Percentiles rank a stretch among this genome's conserved stretches.
phyloP scores from a whole-genome alignment of 1,140 invertebrate species.

The Heterodera schachtii region DNA sequence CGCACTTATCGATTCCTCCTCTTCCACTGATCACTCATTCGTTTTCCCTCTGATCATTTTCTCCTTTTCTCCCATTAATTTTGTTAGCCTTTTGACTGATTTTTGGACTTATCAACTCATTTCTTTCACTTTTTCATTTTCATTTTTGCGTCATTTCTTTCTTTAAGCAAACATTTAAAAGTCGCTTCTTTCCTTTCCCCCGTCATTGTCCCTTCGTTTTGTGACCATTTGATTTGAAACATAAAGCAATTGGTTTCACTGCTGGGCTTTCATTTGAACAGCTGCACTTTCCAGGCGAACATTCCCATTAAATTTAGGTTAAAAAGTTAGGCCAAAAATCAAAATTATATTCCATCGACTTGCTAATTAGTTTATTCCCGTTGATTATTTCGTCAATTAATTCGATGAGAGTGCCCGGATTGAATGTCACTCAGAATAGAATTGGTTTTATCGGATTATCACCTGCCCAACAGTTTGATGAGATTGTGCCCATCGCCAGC shows the following conservation, averaged over 20 bases:
- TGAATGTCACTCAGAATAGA: not conserved
- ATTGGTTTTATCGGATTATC: not conserved
- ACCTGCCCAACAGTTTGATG: not conserved
- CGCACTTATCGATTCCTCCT: no score
- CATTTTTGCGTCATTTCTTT: not conserved
- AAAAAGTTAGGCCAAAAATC: not conserved
- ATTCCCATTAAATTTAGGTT: not conserved
- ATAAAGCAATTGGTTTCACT: not conserved
- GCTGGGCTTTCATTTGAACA: not conserved
- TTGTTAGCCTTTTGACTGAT: no score
- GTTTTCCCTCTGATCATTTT: no score
- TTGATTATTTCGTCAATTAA: not conserved
- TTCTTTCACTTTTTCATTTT: no score
- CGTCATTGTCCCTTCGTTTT: not conserved
- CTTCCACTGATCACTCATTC: no score
- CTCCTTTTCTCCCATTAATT: no score
- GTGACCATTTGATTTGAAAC: not conserved
- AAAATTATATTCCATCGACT: not conserved
- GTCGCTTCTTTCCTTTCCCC: not conserved
- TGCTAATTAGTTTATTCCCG: not conserved
- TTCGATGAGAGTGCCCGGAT: not conserved
- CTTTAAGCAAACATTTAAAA: not conserved
- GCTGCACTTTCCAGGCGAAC: not conserved
- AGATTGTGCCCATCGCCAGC: not conserved
- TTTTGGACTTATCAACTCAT: no score